These are phyloP conservation scores for Pocillopora damicornis DNA, from an alignment of 64 coral and sea anemone genomes.

Conservation along the genomic window DNA sequence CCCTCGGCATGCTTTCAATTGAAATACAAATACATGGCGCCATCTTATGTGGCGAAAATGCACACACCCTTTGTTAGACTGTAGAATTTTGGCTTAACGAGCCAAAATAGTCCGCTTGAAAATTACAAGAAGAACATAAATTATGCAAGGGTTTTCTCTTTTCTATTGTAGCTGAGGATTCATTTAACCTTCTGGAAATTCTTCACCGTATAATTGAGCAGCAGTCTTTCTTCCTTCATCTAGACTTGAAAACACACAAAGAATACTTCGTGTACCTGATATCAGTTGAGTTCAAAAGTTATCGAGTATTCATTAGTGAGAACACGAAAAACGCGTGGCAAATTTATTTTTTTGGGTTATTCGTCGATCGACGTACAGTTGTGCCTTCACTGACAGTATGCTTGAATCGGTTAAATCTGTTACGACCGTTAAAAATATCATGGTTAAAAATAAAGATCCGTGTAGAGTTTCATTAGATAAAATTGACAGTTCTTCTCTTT, in stretches of 20 bases:
- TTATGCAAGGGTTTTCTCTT: constrained; percentile 1
- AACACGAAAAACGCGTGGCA: neutral
- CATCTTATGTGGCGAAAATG: neutral
- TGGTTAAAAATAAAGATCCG: no score
- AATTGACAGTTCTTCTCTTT: no score
- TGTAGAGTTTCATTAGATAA: no score
- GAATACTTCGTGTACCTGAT: neutral
- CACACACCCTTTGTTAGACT: neutral
- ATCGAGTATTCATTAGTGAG: constrained; percentile 14
- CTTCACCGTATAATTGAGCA: neutral
- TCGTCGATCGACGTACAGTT: neutral
- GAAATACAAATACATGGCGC: constrained; percentile 4
- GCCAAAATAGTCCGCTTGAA: neutral
- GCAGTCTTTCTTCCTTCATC: neutral
- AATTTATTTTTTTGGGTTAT: neutral
- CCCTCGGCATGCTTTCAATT: neutral
- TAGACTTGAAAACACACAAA: neutral
- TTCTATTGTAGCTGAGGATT: neutral
- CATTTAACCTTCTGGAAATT: neutral
- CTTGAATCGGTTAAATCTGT: no score
- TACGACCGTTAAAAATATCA: no score
- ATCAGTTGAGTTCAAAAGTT: neutral
- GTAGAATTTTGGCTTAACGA: neutral
- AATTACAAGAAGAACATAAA: neutral
- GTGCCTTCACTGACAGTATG: neutral